Base-by-base conservation (phyloP, 1,140 invertebrate genomes). In the Drosophila repletoides region DNA sequence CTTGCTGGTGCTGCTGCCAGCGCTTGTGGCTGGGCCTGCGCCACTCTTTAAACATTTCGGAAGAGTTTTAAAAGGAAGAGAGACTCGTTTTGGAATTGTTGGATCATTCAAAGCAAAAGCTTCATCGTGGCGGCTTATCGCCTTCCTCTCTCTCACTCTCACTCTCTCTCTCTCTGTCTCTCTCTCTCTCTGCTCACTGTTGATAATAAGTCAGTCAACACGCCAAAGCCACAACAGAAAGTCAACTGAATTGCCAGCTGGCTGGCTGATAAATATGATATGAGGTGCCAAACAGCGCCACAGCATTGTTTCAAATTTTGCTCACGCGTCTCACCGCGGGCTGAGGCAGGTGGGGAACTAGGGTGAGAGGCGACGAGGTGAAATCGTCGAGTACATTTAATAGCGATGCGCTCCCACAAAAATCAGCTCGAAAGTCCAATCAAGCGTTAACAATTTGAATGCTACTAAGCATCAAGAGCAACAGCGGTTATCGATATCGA, bases 181-280 rank as follows among this genome's bases (percentile, higher is more conserved):
- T n/a, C n/a, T n/a, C n/a, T n/a, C n/a, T n/a, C n/a, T n/a, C n/a
- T n/a, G n/a, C n/a, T 29, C 61, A 17, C 36, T 9, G 34, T 75
- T 49, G 63, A 36, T 51, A 48, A 76, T 60, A 72, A 72, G 72
- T 77, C 72, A 70, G 69, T 77, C 64, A 70, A 83, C 79, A 77
- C 75, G 58, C 58, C 67, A 80, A 81, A 76, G 63, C 15, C 58
- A 66, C 56, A 72, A 69, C 28, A 29, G 24, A 60, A 75, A 43
- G 49, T 61, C 66, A 67, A 83, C 74, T 84, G 79, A 56, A 58
- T 68, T 46, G 75, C 76, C 59, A 74, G 72, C 59, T 52, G 52
- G 49, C 76, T 63, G 69, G 34, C 55, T 38, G 75, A 67, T 77
- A 59, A 73, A 65, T 61, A 29, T 83, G 79, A 84, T 84, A 84